Percentiles rank a stretch among this genome's conserved stretches.
Evolutionary conservation across 2,797 vertebrate genomes (phyloP).

Genomic region (Salmo trutta): DNA sequence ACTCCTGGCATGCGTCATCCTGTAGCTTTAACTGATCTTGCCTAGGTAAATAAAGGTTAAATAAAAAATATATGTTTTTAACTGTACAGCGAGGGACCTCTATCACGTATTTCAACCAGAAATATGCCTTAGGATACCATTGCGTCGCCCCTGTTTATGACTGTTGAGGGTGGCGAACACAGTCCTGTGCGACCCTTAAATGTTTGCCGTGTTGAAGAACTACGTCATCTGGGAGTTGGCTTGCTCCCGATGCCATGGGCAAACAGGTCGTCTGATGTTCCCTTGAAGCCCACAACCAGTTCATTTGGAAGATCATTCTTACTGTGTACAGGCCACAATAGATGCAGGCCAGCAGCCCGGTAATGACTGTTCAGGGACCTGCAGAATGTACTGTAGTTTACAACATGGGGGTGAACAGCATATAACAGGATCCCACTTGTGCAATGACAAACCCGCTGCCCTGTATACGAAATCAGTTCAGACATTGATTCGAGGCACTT

Average conservation of each 20-base stretch:
- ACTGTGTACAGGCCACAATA: conserved; percentile 47
- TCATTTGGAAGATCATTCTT: conserved; percentile 63
- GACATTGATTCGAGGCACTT: no score
- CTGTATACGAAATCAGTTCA: background rate
- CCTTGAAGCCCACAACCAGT: conserved; percentile 58
- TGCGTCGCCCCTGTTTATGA: no score
- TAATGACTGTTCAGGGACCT: conserved; percentile 58
- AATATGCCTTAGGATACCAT: conserved; percentile 23
- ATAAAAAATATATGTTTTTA: background rate
- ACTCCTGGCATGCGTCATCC: conserved; percentile 9
- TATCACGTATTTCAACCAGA: conserved; percentile 40
- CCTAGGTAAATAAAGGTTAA: no score
- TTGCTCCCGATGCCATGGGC: conserved; percentile 33
- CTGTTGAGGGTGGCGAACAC: no score
- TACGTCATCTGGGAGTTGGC: conserved; percentile 35
- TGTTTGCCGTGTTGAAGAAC: conserved; percentile 41
- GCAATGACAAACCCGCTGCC: background rate
- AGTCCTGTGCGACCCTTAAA: conserved; percentile 32
- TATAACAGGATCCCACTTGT: conserved; percentile 2
- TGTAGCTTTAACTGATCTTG: conserved; percentile 20
- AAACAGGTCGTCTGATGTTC: conserved; percentile 56
- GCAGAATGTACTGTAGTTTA: background rate
- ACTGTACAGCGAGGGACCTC: conserved; percentile 22
- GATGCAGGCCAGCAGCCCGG: conserved; percentile 27
- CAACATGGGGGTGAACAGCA: background rate